A percentile compares a stretch with the other conserved stretches of the same genome.
Evolutionary conservation across 2,888 invertebrate species (phyloP).

Genomic region (Polydrusus cervinus): DNA sequence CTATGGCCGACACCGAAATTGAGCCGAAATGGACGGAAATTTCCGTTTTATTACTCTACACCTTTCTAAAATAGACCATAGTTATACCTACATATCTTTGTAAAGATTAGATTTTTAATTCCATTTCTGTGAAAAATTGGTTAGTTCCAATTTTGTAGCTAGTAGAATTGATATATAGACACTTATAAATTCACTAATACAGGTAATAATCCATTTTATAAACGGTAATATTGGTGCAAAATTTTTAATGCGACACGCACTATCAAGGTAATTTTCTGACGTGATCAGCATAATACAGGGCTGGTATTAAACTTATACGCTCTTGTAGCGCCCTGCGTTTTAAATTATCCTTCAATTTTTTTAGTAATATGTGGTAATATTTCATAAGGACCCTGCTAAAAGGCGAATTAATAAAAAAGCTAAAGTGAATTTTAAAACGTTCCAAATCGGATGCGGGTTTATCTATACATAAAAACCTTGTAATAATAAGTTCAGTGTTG

Average conservation of each 20-base stretch:
- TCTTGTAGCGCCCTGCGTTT: background rate
- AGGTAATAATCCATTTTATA: no score
- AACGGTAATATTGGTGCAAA: no score
- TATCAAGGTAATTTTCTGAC: constrained; percentile 23
- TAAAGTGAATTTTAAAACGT: constrained; percentile 33
- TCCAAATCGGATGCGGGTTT: constrained; percentile 33
- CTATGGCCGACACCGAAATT: no score
- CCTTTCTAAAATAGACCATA: no score
- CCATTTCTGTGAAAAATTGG: no score
- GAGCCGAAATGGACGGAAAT: no score
- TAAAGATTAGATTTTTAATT: no score
- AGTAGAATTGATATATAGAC: no score
- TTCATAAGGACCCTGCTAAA: constrained; percentile 14
- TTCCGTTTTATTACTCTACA: no score
- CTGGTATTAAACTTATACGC: background rate
- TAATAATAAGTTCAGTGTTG: constrained; percentile 37
- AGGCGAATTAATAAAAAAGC: constrained; percentile 17
- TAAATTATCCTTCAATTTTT: background rate
- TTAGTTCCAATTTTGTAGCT: no score
- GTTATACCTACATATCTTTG: no score
- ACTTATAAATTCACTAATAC: no score
- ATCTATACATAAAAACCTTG: constrained; percentile 37
- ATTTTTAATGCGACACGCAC: constrained; percentile 2
- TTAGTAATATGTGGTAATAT: constrained; percentile 1
- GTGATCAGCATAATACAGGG: constrained; percentile 15